phyloP scores from a whole-genome alignment of 2,888 invertebrate genomes.

The Orthonevra nobilis region DNA sequence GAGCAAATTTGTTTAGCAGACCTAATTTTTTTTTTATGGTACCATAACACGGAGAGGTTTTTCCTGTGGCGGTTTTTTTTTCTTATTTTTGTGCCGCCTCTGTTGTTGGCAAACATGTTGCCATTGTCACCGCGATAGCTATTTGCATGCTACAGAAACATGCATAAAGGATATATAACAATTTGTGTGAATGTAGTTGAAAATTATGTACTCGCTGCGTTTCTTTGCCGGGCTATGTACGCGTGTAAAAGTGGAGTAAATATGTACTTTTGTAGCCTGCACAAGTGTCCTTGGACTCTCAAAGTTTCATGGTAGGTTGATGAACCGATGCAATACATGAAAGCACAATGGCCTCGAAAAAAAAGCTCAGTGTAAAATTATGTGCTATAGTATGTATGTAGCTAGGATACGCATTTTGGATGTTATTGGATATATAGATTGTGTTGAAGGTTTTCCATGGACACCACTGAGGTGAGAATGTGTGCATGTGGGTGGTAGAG shows the following conservation, averaged over 20 bases:
- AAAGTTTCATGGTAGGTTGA: constrained; percentile 72
- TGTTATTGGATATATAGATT: constrained; percentile 65
- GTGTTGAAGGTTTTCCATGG: constrained; percentile 55
- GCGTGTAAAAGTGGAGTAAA: constrained; percentile 52
- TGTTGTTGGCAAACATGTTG: neutral
- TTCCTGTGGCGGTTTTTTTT: constrained; percentile 21
- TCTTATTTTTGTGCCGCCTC: constrained; percentile 1
- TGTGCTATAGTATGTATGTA: constrained; percentile 9
- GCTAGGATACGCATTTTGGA: constrained; percentile 51
- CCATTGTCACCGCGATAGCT: constrained; percentile 3
- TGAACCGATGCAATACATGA: constrained; percentile 52
- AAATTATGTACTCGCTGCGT: constrained; percentile 31
- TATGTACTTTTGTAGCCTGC: constrained; percentile 57
- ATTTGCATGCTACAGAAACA: neutral
- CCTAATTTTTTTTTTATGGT: constrained; percentile 26
- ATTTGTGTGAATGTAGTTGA: constrained; percentile 14
- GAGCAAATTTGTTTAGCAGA: constrained; percentile 16
- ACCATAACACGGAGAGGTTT: constrained; percentile 25
- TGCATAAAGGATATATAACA: neutral
- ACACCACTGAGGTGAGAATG: neutral
- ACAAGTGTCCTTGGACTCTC: constrained; percentile 74
- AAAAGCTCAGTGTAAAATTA: constrained; percentile 34
- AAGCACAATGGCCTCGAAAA: constrained; percentile 67
- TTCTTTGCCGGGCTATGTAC: constrained; percentile 53
- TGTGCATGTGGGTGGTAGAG: neutral